Percentiles rank a stretch among this genome's conserved stretches.
These are phyloP conservation scores for Patella pellucida DNA, from an alignment of 2,888 invertebrate species.

Conservation along the genomic window DNA sequence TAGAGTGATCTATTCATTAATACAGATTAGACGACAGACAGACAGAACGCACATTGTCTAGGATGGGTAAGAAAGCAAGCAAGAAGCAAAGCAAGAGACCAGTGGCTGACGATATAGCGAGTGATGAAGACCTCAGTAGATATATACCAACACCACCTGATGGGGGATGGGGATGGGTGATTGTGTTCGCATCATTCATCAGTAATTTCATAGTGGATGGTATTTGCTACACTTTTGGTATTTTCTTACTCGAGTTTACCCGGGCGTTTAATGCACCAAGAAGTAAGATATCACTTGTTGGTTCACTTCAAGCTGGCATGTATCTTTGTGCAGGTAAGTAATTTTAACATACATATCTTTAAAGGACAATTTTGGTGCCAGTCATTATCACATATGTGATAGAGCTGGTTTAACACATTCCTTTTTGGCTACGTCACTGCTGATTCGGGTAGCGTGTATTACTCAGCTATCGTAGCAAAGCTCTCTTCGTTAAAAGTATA, in stretches of 20 bases:
- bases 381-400: too few relatives aligned
- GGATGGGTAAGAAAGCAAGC: neutral
- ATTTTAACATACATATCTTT: neutral
- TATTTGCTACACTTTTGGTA: conserved; percentile 90
- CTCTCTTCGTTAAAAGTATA: too few relatives aligned
- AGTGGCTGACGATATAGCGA: conserved; percentile 46
- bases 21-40: too few relatives aligned
- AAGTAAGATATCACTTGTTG: conserved; percentile 84
- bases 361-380: too few relatives aligned
- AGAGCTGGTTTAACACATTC: too few relatives aligned
- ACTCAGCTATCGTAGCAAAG: too few relatives aligned
- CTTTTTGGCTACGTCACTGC: too few relatives aligned
- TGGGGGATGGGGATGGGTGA: conserved; percentile 95
- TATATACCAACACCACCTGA: conserved; percentile 67
- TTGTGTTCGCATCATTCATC: conserved; percentile 90
- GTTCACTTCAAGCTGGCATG: conserved; percentile 90
- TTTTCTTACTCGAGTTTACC: conserved; percentile 79
- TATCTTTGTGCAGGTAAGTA: conserved; percentile 86
- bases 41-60: too few relatives aligned
- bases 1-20: too few relatives aligned
- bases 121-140: conserved; percentile 46
- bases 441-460: too few relatives aligned
- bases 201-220: conserved; percentile 95
- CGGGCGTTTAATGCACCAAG: conserved; percentile 82
- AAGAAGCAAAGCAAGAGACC: conserved; percentile 22